These are phyloP conservation scores for Enteromius viviparus DNA, from an alignment of 2,797 vertebrate species.

Conservation along the genomic window DNA sequence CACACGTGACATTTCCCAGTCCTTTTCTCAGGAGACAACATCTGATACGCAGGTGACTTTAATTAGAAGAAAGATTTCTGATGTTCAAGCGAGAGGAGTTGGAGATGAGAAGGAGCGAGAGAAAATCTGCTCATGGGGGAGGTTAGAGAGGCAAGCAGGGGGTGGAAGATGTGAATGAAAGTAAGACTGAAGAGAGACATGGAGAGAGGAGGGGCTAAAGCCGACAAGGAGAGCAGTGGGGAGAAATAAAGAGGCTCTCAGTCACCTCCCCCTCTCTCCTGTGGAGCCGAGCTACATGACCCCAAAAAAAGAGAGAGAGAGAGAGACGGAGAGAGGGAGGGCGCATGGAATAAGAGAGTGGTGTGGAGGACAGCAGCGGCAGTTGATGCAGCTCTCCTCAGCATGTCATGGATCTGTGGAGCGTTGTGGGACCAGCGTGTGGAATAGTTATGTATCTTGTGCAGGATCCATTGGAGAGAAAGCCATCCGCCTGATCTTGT, in stretches of 20 bases:
- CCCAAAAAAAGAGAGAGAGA: slow-evolving; percentile 65
- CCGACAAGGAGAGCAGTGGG: slow-evolving; percentile 63
- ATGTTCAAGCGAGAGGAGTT: slow-evolving; percentile 34
- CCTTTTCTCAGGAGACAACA: neutral
- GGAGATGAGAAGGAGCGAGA: slow-evolving; percentile 60
- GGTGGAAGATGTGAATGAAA: slow-evolving; percentile 62
- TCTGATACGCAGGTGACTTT: neutral
- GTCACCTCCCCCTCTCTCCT: slow-evolving; percentile 76
- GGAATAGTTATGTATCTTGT: slow-evolving; percentile 65
- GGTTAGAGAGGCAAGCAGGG: slow-evolving; percentile 52
- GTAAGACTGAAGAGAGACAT: slow-evolving; percentile 67
- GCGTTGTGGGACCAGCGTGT: slow-evolving; percentile 34
- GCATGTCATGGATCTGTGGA: slow-evolving; percentile 72
- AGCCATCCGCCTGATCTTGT: slow-evolving; percentile 57
- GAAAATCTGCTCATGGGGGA: slow-evolving; percentile 51
- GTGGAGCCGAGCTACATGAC: slow-evolving; percentile 74
- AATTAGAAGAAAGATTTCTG: neutral
- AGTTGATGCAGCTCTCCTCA: slow-evolving; percentile 56
- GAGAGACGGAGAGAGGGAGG: slow-evolving; percentile 50
- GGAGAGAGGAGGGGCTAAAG: slow-evolving; percentile 72
- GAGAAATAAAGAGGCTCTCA: slow-evolving; percentile 67
- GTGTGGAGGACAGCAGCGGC: slow-evolving; percentile 35
- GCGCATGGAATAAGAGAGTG: slow-evolving; percentile 57
- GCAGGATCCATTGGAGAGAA: slow-evolving; percentile 48
- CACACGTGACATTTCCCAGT: neutral